These are phyloP conservation scores for Cepaea hortensis DNA, from an alignment of 2,888 invertebrate species.

Conservation along the genomic window DNA sequence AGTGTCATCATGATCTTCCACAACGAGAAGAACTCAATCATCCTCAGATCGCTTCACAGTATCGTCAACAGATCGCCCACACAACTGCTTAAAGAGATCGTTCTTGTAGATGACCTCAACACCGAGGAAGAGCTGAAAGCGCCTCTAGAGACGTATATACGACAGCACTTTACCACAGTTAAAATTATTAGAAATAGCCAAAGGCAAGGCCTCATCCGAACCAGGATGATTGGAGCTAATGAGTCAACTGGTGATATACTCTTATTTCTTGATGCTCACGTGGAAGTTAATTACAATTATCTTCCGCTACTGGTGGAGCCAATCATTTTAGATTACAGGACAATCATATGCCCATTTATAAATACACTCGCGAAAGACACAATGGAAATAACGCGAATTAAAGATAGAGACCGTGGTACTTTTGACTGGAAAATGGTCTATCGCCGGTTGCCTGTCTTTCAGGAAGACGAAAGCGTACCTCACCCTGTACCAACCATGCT, in stretches of 20 bases:
- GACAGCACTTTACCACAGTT: conserved; percentile 34
- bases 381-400: background rate
- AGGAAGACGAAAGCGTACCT: conserved; percentile 38
- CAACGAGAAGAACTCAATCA: conserved; percentile 46
- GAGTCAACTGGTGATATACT: conserved; percentile 43
- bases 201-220: conserved; percentile 45
- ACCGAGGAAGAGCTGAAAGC: conserved; percentile 38
- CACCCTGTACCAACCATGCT: conserved; percentile 74
- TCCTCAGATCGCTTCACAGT: conserved; percentile 44
- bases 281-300: conserved; percentile 46
- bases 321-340: conserved; percentile 30
- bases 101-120: conserved; percentile 51
- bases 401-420: background rate
- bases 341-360: conserved; percentile 44
- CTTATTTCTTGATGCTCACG: conserved; percentile 50
- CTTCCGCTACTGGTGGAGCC: conserved; percentile 45
- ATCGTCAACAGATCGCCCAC: conserved; percentile 40
- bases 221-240: conserved; percentile 45
- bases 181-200: conserved; percentile 39
- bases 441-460: background rate
- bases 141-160: conserved; percentile 40
- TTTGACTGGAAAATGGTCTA: conserved; percentile 23
- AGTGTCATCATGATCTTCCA: conserved; percentile 43
- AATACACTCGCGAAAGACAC: conserved; percentile 17
- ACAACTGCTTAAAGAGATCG: conserved; percentile 41